Percentiles rank a stretch among this genome's conserved stretches.
Conservation (phyloP, 1,140 invertebrate species). For the Diploscapter pachys region DNA sequence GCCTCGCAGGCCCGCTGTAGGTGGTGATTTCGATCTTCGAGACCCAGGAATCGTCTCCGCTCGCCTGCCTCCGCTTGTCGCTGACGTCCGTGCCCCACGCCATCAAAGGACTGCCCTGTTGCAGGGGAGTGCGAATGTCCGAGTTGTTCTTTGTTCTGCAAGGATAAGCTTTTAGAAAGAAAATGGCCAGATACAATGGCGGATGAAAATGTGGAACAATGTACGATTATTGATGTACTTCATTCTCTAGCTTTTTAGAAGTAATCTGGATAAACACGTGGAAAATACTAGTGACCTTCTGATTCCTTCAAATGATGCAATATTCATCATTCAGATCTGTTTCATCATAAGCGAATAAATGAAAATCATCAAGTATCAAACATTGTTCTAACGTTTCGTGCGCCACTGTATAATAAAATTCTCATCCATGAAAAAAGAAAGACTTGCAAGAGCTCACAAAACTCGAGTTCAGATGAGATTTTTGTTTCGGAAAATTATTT, state of each 20-base stretch:
- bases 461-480: no score
- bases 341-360: no score
- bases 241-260: constrained; percentile 13
- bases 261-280: constrained; percentile 1
- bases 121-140: constrained; percentile 28
- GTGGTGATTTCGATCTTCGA: constrained; percentile 39
- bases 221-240: constrained; percentile 2
- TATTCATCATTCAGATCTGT: no score
- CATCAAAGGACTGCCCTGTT: constrained; percentile 16
- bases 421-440: no score
- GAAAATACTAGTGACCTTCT: no score
- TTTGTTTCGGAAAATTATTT: no score
- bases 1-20: constrained; percentile 52
- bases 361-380: no score
- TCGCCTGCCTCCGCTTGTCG: constrained; percentile 12
- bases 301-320: no score
- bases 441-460: no score
- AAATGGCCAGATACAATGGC: neutral
- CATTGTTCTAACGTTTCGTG: no score
- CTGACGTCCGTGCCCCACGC: constrained; percentile 14
- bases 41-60: constrained; percentile 5
- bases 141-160: constrained; percentile 27
- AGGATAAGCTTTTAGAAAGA: constrained; percentile 2
- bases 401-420: no score
- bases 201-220: constrained; percentile 4